Base-by-base conservation (phyloP, 2,797 vertebrate species). In the Halcyon badia region DNA sequence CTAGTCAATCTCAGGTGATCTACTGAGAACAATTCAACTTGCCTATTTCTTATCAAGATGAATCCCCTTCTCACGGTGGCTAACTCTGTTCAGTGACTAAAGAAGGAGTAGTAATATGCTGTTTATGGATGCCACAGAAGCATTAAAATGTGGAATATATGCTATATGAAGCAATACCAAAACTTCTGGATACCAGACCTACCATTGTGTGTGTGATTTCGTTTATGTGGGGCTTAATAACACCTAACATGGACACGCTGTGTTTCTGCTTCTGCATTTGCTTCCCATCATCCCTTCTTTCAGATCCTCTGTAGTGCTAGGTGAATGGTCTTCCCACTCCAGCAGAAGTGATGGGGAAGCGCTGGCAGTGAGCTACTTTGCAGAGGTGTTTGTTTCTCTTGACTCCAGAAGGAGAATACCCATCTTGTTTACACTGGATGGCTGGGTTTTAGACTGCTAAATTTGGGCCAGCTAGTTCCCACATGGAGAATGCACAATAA, bases 201-300 rank as follows among this genome's bases (percentile, higher is more conserved):
- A 24, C 35, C 31, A 7, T 24, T 24, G 6, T 69, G 51, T 30
- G 37, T 90, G 39, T 56, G 37, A 48, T 60, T 77, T 15, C n/a
- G 8, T 64, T 58, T 76, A 10, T 46, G 41, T 65, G 25, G 5
- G 24, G 6, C 31, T 79, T 37, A 44, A 56, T 56, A 19, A 49
- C 2, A 1, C 31, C 19, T 46, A 0, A 37, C 0, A 0, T 49
- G 65, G 48, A 28, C 22, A 90, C 44, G 11, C 7, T 71, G 37
- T 60, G 15, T 57, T 88, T 73, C 72, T 80, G 49, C 57, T 44
- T 52, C 57, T 82, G 49, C 37, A 51, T 76, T 69, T 69, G 41
- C 28, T 87, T 66, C 54, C 20, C 51, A 6, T 68, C 37, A 22
- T 35, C 41, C 31, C 4, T 1, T 33, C 37, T 65, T 54, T 72